Percentiles rank a stretch among this genome's conserved stretches.
Evolutionary conservation across 2,797 vertebrate genomes (phyloP).

Genomic region (Hephaestus fuliginosus): DNA sequence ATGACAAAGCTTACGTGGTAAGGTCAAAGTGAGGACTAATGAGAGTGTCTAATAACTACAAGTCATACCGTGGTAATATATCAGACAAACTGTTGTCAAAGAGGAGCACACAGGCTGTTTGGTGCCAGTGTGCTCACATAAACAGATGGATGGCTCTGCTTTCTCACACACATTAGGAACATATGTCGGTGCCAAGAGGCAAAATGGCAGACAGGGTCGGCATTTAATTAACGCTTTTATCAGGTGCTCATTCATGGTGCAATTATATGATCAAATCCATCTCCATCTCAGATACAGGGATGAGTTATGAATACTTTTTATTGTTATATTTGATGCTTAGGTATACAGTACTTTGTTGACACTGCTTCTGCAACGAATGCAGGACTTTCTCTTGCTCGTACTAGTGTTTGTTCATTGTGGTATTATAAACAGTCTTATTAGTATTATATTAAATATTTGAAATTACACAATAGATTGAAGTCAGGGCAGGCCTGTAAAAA

Average conservation of each 20-base stretch:
- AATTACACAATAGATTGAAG: background rate
- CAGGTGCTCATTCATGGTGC: slow-evolving; percentile 27
- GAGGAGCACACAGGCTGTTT: slow-evolving; percentile 21
- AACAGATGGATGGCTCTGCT: slow-evolving; percentile 51
- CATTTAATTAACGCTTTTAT: slow-evolving; percentile 61
- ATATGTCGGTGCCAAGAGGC: slow-evolving; percentile 51
- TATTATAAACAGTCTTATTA: background rate
- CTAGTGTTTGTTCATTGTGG: too few relatives aligned
- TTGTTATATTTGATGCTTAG: background rate
- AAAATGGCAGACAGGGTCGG: slow-evolving; percentile 28
- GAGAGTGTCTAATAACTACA: slow-evolving; percentile 1
- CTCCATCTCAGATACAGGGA: background rate
- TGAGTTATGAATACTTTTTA: background rate
- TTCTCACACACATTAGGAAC: slow-evolving; percentile 49
- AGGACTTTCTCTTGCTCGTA: too few relatives aligned
- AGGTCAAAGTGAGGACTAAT: slow-evolving; percentile 46
- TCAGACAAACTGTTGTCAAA: slow-evolving; percentile 24
- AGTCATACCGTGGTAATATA: background rate
- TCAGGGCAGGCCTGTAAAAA: background rate
- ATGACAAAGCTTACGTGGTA: slow-evolving; percentile 94
- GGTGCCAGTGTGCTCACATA: slow-evolving; percentile 21
- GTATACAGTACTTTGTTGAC: too few relatives aligned
- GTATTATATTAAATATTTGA: background rate
- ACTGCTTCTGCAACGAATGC: too few relatives aligned
- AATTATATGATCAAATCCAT: slow-evolving; percentile 30